These are phyloP conservation scores for Oceanodroma leucorhoa DNA, from an alignment of 2,797 vertebrate genomes.

Conservation along the genomic window DNA sequence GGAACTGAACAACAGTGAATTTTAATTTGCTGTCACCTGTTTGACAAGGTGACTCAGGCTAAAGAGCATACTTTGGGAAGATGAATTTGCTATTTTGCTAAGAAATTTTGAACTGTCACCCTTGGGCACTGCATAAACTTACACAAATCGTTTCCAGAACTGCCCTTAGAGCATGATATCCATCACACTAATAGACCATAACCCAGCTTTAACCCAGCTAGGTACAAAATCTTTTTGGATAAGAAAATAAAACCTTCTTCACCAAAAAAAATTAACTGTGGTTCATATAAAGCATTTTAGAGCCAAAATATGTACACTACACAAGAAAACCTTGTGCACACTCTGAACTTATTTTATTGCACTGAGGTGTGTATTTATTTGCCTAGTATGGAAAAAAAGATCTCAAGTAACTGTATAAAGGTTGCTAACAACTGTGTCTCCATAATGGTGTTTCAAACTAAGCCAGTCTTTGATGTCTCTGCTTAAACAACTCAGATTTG, in stretches of 20 bases:
- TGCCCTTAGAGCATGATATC: conserved; percentile 11
- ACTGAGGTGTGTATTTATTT: not conserved
- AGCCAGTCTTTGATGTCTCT: not conserved
- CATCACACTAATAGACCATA: conserved; percentile 23
- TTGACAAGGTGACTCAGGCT: conserved; percentile 44
- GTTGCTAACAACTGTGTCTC: not conserved
- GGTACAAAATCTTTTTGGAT: not conserved
- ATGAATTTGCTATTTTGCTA: conserved; percentile 48
- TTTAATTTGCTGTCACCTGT: conserved; percentile 23
- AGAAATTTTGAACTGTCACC: conserved; percentile 45
- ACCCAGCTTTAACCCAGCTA: not conserved
- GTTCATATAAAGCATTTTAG: not conserved
- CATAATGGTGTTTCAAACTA: not conserved
- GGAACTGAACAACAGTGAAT: not conserved
- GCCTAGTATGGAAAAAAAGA: not conserved
- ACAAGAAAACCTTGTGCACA: not conserved
- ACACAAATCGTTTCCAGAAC: conserved; percentile 10
- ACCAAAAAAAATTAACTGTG: not conserved
- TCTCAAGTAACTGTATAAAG: not conserved
- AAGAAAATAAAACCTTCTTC: not conserved
- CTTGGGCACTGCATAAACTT: conserved; percentile 23
- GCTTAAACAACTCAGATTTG: not conserved
- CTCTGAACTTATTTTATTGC: not conserved
- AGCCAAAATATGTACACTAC: not conserved
- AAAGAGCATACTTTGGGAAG: conserved; percentile 14